A percentile compares a stretch with the other conserved stretches of the same genome.
Evolutionary conservation across 2,888 invertebrate genomes (phyloP).

Genomic region (Dryocosmus kuriphilus): DNA sequence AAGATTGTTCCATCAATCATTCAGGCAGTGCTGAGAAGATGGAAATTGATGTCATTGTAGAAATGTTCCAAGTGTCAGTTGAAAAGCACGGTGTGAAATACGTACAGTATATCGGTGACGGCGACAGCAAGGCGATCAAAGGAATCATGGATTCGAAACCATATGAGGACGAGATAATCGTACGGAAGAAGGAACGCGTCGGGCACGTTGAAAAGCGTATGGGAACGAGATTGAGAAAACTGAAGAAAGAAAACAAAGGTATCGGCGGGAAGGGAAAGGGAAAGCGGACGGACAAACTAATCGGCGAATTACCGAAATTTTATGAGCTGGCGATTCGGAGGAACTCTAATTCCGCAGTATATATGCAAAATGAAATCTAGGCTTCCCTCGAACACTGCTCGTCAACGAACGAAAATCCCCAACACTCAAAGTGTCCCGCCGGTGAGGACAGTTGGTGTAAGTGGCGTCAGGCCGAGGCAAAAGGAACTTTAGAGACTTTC

Average conservation of each 20-base stretch:
- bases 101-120: conserved; percentile 41
- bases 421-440: conserved; percentile 42
- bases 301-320: conserved; percentile 13
- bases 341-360: not conserved
- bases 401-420: conserved; percentile 45
- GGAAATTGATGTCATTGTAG: conserved; percentile 40
- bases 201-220: conserved; percentile 42
- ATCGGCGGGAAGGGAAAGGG: conserved; percentile 30
- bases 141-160: conserved; percentile 41
- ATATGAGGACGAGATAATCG: conserved; percentile 19
- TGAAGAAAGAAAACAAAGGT: conserved; percentile 39
- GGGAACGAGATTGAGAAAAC: conserved; percentile 32
- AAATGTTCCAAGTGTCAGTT: conserved; percentile 42
- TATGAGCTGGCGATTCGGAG: not conserved
- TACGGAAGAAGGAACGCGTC: conserved; percentile 45
- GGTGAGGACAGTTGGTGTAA: conserved; percentile 42
- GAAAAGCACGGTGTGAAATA: conserved; percentile 27
- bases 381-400: not conserved
- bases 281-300: conserved; percentile 21
- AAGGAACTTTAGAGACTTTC: conserved; percentile 32
- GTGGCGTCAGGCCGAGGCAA: conserved; percentile 42
- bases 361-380: not conserved
- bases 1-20: conserved; percentile 46
- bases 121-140: conserved; percentile 45
- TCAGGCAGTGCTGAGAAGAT: conserved; percentile 43